Evolutionary conservation across 1,140 invertebrate species (phyloP).

Genomic region (Drosophila subobscura): DNA sequence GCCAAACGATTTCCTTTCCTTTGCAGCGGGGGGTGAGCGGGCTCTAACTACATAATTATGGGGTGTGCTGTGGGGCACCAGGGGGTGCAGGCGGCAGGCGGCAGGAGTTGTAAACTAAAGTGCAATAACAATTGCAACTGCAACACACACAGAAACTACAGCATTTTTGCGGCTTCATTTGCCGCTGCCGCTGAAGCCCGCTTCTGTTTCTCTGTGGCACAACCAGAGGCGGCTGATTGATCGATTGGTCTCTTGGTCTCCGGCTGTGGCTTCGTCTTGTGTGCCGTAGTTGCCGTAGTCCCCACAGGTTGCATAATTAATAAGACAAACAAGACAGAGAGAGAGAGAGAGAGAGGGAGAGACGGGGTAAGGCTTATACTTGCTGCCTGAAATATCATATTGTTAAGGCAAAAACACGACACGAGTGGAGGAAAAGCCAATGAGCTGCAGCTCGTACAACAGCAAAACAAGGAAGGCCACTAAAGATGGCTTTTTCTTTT

Average conservation of each 20-base stretch:
- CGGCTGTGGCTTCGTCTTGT: constrained; percentile 32
- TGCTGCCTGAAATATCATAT: constrained; percentile 57
- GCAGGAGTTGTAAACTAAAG: constrained; percentile 54
- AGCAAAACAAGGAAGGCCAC: too few species aligned
- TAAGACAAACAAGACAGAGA: constrained; percentile 29
- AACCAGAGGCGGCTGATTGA: constrained; percentile 60
- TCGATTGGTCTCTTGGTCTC: constrained; percentile 55
- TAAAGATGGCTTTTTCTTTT: too few species aligned
- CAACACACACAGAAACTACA: constrained; percentile 21
- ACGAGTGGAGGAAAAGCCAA: too few species aligned
- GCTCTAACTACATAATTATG: constrained; percentile 23
- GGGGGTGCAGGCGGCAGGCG: too few species aligned
- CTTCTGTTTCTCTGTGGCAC: constrained; percentile 56
- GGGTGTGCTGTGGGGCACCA: constrained; percentile 15
- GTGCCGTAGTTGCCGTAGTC: constrained; percentile 14
- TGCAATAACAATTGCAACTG: constrained; percentile 34
- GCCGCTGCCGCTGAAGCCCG: constrained; percentile 59
- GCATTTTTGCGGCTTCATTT: constrained; percentile 72
- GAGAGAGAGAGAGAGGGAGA: constrained; percentile 5
- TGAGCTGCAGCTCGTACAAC: too few species aligned
- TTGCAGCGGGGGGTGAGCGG: background rate
- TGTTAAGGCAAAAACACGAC: constrained; percentile 47
- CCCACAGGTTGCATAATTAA: constrained; percentile 72
- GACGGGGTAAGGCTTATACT: constrained; percentile 44
- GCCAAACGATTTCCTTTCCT: too few species aligned